Base-by-base conservation (phyloP, 2,113 vertebrate genomes). In the Megalops atlanticus region DNA sequence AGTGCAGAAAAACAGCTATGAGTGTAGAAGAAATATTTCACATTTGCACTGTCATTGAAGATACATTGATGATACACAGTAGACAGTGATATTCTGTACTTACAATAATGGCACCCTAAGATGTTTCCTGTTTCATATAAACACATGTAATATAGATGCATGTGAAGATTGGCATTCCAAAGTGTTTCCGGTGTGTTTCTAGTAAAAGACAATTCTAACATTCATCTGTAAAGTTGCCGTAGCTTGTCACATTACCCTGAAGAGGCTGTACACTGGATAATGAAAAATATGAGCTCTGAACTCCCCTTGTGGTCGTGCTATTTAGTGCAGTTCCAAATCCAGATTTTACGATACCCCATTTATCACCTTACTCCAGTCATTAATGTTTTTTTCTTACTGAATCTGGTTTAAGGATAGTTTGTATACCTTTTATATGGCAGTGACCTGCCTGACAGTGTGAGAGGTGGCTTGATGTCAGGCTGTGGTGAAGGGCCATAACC, bases 1-100 rank as follows among this genome's bases (percentile, higher is more conserved):
- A 92, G 90, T 70, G 74, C 10, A 52, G 18, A 21, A 31, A 24
- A 36, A 18, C 21, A 64, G 8, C 33, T 16, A 14, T 15, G 27
- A 8, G 40, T 68, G 52, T 14, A 41, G 36, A 45, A 31, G 4
- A 70, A 38, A 18, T 15, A 1, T 10, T 40, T 40, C 18, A 12
- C 27, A 43, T n/a, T 74, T 40, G 5, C 16, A 11, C 18, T 43
- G 38, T n/a, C 12, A 2, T 36, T 31, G 35, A 21, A 35, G 31
- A 73, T 38, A 39, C 35, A 73, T 73, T 73, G 3, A n/a, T n/a
- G 7, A 68, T 73, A 73, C 38, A 31, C 8, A 64, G n/a, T 31
- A 24, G 58, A 64, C 58, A 5, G 6, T 27, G 58, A 64, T 58
- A 24, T n/a, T 64, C n/a, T 64, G 58, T 64, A 64, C 58, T 27